A percentile compares a stretch with the other conserved stretches of the same genome.
phyloP scores from a whole-genome alignment of 2,797 vertebrate species.

The Sebastes oblongus region DNA sequence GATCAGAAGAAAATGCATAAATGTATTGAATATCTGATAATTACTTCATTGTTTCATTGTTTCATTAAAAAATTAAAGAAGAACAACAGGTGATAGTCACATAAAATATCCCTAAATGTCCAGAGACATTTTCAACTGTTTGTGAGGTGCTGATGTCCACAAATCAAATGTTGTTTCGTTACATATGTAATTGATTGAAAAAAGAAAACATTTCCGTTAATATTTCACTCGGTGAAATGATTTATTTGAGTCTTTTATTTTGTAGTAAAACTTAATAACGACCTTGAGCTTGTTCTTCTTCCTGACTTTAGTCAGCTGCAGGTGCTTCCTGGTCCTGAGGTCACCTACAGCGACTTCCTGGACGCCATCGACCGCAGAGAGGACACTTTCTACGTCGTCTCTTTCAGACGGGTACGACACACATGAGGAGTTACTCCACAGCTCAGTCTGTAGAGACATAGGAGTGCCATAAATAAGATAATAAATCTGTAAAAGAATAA shows the following conservation, averaged over 20 bases:
- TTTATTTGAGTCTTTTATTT: background rate
- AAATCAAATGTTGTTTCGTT: background rate
- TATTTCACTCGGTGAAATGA: background rate
- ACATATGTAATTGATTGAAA: too few species aligned
- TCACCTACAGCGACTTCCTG: slow-evolving; percentile 88
- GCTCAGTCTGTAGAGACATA: background rate
- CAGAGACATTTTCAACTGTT: background rate
- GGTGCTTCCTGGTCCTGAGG: slow-evolving; percentile 86
- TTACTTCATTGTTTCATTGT: background rate
- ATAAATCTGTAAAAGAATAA: too few species aligned
- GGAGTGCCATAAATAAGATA: too few species aligned
- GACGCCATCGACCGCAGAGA: slow-evolving; percentile 91
- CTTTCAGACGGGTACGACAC: slow-evolving; percentile 87
- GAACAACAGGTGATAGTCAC: background rate
- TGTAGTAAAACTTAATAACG: background rate
- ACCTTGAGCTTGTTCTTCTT: background rate
- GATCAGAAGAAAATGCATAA: background rate
- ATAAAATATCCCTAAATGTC: background rate
- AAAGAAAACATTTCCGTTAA: background rate
- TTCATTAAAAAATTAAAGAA: background rate
- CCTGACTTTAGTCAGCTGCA: slow-evolving; percentile 83
- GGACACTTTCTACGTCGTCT: slow-evolving; percentile 93
- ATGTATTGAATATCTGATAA: background rate
- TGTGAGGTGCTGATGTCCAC: background rate
- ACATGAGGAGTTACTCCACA: background rate